Conservation (phyloP, 1,140 invertebrate genomes). For the Sitophilus oryzae region DNA sequence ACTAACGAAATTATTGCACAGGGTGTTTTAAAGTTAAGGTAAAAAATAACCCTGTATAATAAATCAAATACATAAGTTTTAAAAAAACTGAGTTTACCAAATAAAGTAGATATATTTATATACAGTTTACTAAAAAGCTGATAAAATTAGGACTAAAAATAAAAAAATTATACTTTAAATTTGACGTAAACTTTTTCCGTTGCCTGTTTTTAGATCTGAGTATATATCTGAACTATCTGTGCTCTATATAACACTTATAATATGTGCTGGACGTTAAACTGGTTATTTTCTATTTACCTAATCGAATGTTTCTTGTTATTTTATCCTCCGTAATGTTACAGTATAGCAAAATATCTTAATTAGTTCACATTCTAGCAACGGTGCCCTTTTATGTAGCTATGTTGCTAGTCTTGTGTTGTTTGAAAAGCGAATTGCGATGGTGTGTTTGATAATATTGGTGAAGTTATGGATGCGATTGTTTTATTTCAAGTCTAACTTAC, state of each 20-base stretch:
- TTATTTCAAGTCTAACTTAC: no score
- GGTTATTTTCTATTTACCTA: constrained; percentile 34
- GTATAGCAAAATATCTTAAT: constrained; percentile 34
- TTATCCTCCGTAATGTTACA: constrained; percentile 34
- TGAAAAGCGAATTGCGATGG: constrained; percentile 42
- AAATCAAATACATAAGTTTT: no score
- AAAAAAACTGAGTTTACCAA: no score
- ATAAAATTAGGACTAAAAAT: no score
- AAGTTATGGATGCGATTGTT: constrained; percentile 9
- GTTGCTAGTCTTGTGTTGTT: constrained; percentile 23
- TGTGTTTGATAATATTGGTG: constrained; percentile 27
- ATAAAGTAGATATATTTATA: no score
- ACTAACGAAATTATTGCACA: no score
- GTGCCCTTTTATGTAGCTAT: constrained; percentile 14
- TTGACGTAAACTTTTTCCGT: no score
- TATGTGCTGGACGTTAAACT: constrained; percentile 29
- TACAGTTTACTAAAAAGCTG: no score
- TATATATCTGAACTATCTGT: constrained; percentile 26
- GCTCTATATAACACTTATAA: constrained; percentile 30
- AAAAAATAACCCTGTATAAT: no score
- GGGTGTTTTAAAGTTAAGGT: no score
- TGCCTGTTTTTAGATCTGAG: no score
- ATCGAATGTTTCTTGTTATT: constrained; percentile 32
- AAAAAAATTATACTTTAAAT: no score
- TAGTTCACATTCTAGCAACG: constrained; percentile 34